Evolutionary conservation across 2,797 vertebrate genomes (phyloP).

Genomic region (Zalophus californianus): DNA sequence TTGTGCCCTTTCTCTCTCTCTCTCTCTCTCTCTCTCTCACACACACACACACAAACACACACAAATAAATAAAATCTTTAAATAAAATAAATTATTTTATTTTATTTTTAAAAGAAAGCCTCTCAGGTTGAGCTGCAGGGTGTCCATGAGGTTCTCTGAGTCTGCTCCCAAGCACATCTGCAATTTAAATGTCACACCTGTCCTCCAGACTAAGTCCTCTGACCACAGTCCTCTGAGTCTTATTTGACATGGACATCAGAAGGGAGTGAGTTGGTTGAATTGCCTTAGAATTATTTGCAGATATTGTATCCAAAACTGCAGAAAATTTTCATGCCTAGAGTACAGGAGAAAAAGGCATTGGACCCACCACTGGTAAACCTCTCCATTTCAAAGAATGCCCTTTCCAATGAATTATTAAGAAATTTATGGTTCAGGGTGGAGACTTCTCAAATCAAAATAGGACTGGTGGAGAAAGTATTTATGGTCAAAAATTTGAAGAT

Average conservation of each 20-base stretch:
- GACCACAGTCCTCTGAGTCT: conserved; percentile 89
- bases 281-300: conserved; percentile 95
- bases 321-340: conserved; percentile 97
- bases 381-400: conserved; percentile 98
- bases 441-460: conserved; percentile 99
- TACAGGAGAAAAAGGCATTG: conserved; percentile 96
- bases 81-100: neutral
- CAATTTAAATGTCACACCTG: conserved; percentile 90
- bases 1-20: too few species aligned
- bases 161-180: neutral
- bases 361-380: conserved; percentile 93
- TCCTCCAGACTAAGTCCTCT: conserved; percentile 88
- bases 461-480: conserved; percentile 98
- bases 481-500: conserved; percentile 98
- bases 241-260: conserved; percentile 93
- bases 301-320: conserved; percentile 95
- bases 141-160: rapidly evolving
- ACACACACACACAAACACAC: too few species aligned
- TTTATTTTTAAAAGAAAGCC: rapidly evolving
- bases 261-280: conserved; percentile 93
- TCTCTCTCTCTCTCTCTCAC: too few species aligned
- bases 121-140: rapidly evolving
- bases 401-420: conserved; percentile 98
- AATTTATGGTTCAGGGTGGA: conserved; percentile 98
- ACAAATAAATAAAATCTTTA: too few species aligned